Conservation (phyloP, 2,113 vertebrate species). For the Charina bottae region DNA sequence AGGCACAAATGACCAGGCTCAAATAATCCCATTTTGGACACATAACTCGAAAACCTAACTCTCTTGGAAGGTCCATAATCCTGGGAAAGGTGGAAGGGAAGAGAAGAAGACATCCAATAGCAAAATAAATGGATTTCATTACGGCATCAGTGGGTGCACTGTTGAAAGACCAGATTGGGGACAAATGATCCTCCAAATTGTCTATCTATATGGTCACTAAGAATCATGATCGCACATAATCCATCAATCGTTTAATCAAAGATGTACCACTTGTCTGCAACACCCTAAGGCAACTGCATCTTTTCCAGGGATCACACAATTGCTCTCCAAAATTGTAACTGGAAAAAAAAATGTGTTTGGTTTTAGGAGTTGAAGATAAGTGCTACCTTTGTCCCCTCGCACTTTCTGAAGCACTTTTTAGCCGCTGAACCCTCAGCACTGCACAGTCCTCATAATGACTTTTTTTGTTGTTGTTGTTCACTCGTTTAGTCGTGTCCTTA, state of each 20-base stretch:
- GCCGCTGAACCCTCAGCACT: not conserved
- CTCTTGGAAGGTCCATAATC: not conserved
- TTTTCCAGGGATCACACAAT: not conserved
- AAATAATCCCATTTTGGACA: not conserved
- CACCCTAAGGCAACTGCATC: not conserved
- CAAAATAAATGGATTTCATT: not conserved
- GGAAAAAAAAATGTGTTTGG: not conserved
- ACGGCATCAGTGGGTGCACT: not conserved
- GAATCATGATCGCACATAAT: not conserved
- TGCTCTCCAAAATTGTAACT: not conserved
- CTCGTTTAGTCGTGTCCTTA: too few species aligned
- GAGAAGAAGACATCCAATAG: not conserved
- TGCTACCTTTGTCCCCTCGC: not conserved
- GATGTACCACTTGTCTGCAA: not conserved
- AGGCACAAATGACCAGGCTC: not conserved
- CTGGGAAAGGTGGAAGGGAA: not conserved
- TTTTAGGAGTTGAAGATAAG: not conserved
- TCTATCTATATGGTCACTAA: not conserved
- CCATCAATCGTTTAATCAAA: not conserved
- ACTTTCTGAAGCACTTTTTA: not conserved
- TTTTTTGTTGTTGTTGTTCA: too few species aligned
- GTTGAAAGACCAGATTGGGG: not conserved
- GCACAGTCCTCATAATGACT: not conserved
- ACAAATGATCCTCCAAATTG: not conserved
- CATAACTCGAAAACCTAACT: not conserved